phyloP scores from a whole-genome alignment of 2,113 vertebrate genomes.

The Pandion haliaetus region DNA sequence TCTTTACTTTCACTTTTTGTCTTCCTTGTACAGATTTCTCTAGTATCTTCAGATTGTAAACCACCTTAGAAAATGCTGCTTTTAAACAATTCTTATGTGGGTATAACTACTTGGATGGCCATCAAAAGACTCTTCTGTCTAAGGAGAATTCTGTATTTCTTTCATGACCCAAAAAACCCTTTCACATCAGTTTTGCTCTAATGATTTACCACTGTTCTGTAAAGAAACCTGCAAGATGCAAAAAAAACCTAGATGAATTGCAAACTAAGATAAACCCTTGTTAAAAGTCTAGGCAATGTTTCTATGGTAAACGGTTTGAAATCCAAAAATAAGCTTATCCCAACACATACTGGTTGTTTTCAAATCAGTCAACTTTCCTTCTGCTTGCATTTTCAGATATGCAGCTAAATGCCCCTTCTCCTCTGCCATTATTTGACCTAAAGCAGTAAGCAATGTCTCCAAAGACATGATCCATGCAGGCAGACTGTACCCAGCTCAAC shows the following conservation, averaged over 20 bases:
- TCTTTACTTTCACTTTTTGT: not conserved
- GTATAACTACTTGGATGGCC: not conserved
- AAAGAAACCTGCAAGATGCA: not conserved
- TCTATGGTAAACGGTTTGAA: not conserved
- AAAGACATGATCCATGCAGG: slow-evolving; percentile 32
- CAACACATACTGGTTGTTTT: not conserved
- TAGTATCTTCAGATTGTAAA: not conserved
- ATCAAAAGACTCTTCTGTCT: not conserved
- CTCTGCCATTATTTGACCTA: slow-evolving; percentile 66
- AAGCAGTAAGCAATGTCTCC: slow-evolving; percentile 52
- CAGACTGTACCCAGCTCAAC: slow-evolving; percentile 32
- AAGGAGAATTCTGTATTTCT: not conserved
- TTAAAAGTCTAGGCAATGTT: not conserved
- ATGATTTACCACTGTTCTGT: not conserved
- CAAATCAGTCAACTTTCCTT: slow-evolving; percentile 58
- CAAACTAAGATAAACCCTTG: not conserved
- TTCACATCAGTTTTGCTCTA: not conserved
- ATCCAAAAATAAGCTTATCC: not conserved
- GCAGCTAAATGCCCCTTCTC: not conserved
- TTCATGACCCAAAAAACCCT: not conserved
- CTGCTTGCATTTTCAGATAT: not conserved
- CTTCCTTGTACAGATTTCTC: not conserved
- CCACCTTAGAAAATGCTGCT: not conserved
- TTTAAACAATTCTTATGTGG: not conserved
- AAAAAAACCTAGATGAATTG: not conserved